These are phyloP conservation scores for Thrips palmi DNA, from an alignment of 1,140 invertebrate species.

Conservation along the genomic window DNA sequence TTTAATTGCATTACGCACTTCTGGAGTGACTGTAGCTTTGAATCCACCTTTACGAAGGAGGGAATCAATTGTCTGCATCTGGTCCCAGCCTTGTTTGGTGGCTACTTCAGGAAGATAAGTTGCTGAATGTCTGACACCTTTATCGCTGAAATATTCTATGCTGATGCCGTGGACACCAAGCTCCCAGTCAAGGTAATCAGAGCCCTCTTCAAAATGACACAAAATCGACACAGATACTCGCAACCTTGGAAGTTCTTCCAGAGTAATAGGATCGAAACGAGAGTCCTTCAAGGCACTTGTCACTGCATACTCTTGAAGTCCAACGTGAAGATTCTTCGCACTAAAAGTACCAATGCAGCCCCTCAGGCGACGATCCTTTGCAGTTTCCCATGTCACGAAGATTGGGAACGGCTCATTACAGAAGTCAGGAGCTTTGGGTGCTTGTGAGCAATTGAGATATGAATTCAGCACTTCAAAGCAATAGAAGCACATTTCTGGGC, in stretches of 20 bases:
- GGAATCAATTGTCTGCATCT: constrained; percentile 94
- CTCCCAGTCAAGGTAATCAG: constrained; percentile 93
- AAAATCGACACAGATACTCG: constrained; percentile 93
- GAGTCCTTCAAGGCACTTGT: constrained; percentile 96
- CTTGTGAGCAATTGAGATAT: constrained; percentile 80
- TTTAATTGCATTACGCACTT: constrained; percentile 73
- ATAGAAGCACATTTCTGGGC: constrained; percentile 93
- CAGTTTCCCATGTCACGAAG: constrained; percentile 98
- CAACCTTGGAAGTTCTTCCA: constrained; percentile 81
- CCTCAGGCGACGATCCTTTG: constrained; percentile 72
- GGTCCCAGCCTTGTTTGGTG: constrained; percentile 94
- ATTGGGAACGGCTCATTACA: constrained; percentile 88
- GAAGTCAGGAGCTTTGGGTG: constrained; percentile 75
- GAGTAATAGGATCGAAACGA: constrained; percentile 85
- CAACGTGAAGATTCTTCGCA: constrained; percentile 82
- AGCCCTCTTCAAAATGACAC: constrained; percentile 85
- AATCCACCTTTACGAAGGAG: constrained; percentile 92
- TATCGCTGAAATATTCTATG: constrained; percentile 93
- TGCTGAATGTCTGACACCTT: constrained; percentile 85
- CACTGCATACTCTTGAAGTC: constrained; percentile 88
- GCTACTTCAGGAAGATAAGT: constrained; percentile 97
- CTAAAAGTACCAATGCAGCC: constrained; percentile 95
- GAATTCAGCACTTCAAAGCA: constrained; percentile 95
- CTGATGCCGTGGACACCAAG: constrained; percentile 93
- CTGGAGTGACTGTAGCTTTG: constrained; percentile 74